Percentiles rank a stretch among this genome's conserved stretches.
Conservation (phyloP, 2,797 vertebrate genomes). For the Cetoscarus ocellatus region DNA sequence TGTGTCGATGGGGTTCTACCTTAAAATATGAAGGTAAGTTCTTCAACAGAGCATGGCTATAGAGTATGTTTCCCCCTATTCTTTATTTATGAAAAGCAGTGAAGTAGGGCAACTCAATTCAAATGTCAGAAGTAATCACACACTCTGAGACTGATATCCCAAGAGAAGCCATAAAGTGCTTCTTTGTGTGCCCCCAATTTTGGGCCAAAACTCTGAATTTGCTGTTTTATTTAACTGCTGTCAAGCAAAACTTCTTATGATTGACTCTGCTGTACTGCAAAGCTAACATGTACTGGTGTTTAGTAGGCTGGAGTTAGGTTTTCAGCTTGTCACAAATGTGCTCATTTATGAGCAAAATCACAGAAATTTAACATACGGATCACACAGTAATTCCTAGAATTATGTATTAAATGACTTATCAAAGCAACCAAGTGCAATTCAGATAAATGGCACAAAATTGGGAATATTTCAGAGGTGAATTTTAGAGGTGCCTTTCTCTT, state of each 20-base stretch:
- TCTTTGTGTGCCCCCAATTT: conserved; percentile 10
- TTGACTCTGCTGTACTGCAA: neutral
- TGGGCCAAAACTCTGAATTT: conserved; percentile 12
- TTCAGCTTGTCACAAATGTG: neutral
- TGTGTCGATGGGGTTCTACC: neutral
- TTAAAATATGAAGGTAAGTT: neutral
- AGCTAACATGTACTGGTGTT: neutral
- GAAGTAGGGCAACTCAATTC: conserved; percentile 40
- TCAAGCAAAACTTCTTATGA: conserved; percentile 1
- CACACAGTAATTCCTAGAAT: neutral
- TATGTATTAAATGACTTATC: neutral
- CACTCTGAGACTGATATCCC: conserved; percentile 23
- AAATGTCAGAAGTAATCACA: conserved; percentile 50
- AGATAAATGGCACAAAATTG: too few species aligned
- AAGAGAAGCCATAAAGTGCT: conserved; percentile 8
- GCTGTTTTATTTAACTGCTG: conserved; percentile 29
- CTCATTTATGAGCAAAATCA: conserved; percentile 1
- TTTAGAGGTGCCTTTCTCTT: too few species aligned
- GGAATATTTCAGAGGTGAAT: too few species aligned
- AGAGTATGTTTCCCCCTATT: neutral
- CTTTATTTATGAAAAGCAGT: conserved; percentile 27
- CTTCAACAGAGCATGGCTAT: neutral
- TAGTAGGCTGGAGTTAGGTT: neutral
- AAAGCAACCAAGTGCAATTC: neutral
- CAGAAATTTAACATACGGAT: neutral